Evolutionary conservation across 2,113 vertebrate genomes (phyloP).

Genomic region (Heloderma charlesbogerti): DNA sequence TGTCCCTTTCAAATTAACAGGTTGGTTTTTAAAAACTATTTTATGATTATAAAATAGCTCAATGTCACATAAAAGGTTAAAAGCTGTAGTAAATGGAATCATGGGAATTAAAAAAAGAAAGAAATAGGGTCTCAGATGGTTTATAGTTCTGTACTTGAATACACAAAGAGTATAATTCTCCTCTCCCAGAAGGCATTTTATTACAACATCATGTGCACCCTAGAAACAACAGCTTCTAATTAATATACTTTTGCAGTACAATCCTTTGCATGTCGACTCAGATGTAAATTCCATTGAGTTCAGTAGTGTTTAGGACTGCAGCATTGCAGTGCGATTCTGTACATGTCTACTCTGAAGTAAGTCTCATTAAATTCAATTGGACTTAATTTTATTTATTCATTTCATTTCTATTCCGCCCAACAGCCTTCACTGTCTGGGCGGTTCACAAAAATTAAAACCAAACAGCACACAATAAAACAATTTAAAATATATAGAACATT

Average conservation of each 20-base stretch:
- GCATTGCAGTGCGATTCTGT: not conserved
- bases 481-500: no score
- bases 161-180: constrained; percentile 70
- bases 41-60: constrained; percentile 76
- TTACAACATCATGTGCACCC: constrained; percentile 40
- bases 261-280: not conserved
- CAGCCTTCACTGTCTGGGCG: no score
- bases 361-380: no score
- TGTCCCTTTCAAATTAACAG: constrained; percentile 80
- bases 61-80: constrained; percentile 85
- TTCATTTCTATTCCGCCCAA: no score
- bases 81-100: constrained; percentile 79
- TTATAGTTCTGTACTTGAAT: constrained; percentile 77
- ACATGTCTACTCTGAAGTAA: not conserved
- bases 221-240: constrained; percentile 48
- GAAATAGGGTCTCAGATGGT: constrained; percentile 76
- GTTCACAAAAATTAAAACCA: no score
- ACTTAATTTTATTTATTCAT: no score
- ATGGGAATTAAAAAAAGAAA: constrained; percentile 83
- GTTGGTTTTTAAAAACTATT: constrained; percentile 71
- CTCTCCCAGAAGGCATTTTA: constrained; percentile 57
- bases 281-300: not conserved
- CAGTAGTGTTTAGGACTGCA: not conserved
- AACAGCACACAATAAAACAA: no score
- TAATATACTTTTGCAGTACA: constrained; percentile 39